Evolutionary conservation across 2,888 invertebrate genomes (phyloP).

Genomic region (Hyposoter dolosus): DNA sequence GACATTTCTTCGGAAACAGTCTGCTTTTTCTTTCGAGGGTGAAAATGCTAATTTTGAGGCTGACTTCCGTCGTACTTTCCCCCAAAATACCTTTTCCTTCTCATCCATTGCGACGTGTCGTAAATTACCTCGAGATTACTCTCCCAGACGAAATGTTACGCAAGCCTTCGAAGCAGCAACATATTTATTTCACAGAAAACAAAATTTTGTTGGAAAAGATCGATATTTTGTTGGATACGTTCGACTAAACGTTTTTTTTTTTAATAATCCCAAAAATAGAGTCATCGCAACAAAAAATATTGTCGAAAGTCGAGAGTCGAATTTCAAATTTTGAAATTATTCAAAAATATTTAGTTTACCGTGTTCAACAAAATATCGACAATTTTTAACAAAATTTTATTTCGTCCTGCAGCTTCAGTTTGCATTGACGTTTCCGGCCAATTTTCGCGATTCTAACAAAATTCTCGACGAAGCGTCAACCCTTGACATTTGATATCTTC

Average conservation of each 20-base stretch:
- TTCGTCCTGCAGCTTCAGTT: slow-evolving; percentile 50
- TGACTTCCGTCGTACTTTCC: slow-evolving; percentile 52
- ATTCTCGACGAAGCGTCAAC: slow-evolving; percentile 72
- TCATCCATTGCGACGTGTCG: slow-evolving; percentile 39
- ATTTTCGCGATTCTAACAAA: slow-evolving; percentile 77
- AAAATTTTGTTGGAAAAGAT: no score
- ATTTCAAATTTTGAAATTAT: no score
- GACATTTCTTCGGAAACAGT: slow-evolving; percentile 19
- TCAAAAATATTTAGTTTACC: no score
- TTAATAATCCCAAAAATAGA: no score
- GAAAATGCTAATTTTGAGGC: slow-evolving; percentile 63
- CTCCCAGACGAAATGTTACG: slow-evolving; percentile 43
- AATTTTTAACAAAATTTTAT: no score
- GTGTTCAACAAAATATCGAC: no score
- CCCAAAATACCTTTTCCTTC: slow-evolving; percentile 25
- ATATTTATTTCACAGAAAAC: slow-evolving; percentile 49
- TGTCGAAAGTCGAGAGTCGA: no score
- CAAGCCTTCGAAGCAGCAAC: slow-evolving; percentile 31
- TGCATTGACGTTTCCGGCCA: slow-evolving; percentile 74
- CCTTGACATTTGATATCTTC: slow-evolving; percentile 37
- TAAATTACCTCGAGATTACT: slow-evolving; percentile 53
- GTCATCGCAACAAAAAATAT: no score
- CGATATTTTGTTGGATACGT: no score
- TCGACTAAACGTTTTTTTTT: no score
- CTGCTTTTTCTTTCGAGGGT: slow-evolving; percentile 46